Percentiles rank a stretch among this genome's conserved stretches.
Conservation (phyloP, 1,140 invertebrate species). For the Saccostrea cuccullata region DNA sequence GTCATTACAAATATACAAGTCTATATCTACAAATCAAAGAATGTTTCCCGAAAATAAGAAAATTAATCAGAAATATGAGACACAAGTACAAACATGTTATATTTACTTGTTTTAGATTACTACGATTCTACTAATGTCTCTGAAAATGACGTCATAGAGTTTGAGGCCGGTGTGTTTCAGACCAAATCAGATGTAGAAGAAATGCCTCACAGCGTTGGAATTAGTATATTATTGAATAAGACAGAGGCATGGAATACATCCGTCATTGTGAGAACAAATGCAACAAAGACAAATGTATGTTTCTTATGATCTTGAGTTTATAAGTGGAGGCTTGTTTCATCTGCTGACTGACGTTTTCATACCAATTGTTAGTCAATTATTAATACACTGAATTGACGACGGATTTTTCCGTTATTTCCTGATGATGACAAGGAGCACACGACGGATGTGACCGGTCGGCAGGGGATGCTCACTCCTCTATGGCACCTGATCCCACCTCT, state of each 20-base stretch:
- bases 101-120: not conserved
- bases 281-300: not conserved
- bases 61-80: not conserved
- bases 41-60: no score
- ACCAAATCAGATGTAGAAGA: not conserved
- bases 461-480: no score
- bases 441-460: no score
- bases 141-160: not conserved
- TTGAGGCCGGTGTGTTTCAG: not conserved
- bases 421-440: no score
- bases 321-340: not conserved
- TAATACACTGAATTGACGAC: no score
- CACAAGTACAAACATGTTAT: not conserved
- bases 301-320: not conserved
- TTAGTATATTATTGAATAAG: not conserved
- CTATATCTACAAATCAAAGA: no score
- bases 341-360: not conserved
- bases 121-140: not conserved
- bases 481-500: no score
- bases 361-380: no score
- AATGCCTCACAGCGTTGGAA: not conserved
- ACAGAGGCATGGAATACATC: not conserved
- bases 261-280: not conserved
- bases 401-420: no score
- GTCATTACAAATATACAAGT: no score